A percentile compares a stretch with the other conserved stretches of the same genome.
Evolutionary conservation across 1,140 invertebrate genomes (phyloP).

Genomic region (Magallana ariakensis): DNA sequence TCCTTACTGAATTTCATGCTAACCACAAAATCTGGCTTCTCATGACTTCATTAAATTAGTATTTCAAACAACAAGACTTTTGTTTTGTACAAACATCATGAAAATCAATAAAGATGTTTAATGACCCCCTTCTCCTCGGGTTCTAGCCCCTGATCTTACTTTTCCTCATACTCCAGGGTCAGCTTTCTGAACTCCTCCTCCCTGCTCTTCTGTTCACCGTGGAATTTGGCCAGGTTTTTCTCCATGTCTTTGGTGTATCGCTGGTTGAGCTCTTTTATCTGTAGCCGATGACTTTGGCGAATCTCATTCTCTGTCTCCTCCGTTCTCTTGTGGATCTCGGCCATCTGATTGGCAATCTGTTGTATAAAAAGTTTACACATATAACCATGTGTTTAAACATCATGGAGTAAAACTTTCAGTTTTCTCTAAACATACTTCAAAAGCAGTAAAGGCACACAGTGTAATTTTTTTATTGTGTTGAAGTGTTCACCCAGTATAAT

Average conservation of each 20-base stretch:
- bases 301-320: conserved; percentile 63
- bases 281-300: conserved; percentile 67
- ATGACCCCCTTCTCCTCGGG: conserved; percentile 39
- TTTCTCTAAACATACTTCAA: no score
- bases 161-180: conserved; percentile 66
- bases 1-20: no score
- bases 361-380: not conserved
- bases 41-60: not conserved
- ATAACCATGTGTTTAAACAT: no score
- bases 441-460: no score
- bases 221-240: conserved; percentile 58
- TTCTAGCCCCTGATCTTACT: conserved; percentile 46
- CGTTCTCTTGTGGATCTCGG: conserved; percentile 66
- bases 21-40: no score
- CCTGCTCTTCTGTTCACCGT: conserved; percentile 63
- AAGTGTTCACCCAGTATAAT: no score
- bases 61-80: not conserved
- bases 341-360: conserved; percentile 71
- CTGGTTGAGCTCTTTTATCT: conserved; percentile 69
- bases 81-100: not conserved
- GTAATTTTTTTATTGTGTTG: no score
- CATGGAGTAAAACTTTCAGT: no score
- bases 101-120: not conserved
- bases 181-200: conserved; percentile 69
- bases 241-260: conserved; percentile 70